Evolutionary conservation across 2,888 invertebrate species (phyloP).

Genomic region (Crematogaster levior): DNA sequence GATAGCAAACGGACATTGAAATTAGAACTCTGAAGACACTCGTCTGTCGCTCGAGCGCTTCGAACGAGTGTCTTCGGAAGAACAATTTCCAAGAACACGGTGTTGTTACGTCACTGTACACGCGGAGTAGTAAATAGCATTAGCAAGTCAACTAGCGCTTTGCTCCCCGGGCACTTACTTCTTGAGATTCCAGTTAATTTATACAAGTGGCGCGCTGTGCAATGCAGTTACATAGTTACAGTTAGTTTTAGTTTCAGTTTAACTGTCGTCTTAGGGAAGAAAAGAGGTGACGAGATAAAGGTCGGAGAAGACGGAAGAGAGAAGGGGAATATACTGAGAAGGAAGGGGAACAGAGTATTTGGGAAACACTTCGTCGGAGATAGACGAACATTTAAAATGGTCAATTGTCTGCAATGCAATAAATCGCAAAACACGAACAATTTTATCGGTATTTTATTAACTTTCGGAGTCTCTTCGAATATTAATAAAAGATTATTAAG

Average conservation of each 20-base stretch:
- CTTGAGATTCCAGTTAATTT: slow-evolving; percentile 85
- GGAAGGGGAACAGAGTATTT: background rate
- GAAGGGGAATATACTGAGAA: too few species aligned
- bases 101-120: slow-evolving; percentile 73
- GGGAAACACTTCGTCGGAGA: slow-evolving; percentile 1
- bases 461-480: background rate
- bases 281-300: slow-evolving; percentile 46
- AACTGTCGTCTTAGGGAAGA: slow-evolving; percentile 64
- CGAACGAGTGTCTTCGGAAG: slow-evolving; percentile 51
- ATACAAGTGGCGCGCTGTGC: slow-evolving; percentile 82
- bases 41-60: slow-evolving; percentile 12
- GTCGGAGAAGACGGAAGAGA: background rate
- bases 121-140: slow-evolving; percentile 81
- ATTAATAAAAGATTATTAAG: background rate
- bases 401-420: slow-evolving; percentile 5
- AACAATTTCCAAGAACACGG: slow-evolving; percentile 68
- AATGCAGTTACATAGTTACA: slow-evolving; percentile 82
- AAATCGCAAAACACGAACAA: background rate
- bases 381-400: background rate
- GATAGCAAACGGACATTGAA: background rate
- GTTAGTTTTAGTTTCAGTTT: slow-evolving; percentile 80
- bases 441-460: slow-evolving; percentile 14
- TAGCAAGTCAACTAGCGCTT: slow-evolving; percentile 84
- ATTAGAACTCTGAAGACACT: too few species aligned
- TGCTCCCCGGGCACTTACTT: slow-evolving; percentile 82